A percentile compares a stretch with the other conserved stretches of the same genome.
Evolutionary conservation across 2,113 vertebrate species (phyloP).

Genomic region (Dendropsophus ebraccatus): DNA sequence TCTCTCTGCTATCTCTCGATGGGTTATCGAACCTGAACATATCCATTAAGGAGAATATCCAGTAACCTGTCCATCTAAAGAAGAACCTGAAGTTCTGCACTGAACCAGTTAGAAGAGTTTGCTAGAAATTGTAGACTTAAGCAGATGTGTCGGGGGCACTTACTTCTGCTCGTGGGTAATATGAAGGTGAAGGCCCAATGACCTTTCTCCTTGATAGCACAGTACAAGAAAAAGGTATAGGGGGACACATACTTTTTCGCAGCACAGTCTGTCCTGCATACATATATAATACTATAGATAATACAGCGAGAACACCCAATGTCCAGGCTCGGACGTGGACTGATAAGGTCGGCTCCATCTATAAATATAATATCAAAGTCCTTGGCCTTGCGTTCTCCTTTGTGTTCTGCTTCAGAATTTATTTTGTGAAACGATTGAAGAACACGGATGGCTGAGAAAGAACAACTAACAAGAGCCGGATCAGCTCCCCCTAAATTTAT

Average conservation of each 20-base stretch:
- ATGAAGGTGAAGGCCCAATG: too few species aligned
- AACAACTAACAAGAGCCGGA: conserved; percentile 5
- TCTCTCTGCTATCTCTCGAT: too few species aligned
- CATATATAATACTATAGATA: not conserved
- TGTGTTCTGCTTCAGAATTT: conserved; percentile 24
- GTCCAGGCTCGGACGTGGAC: not conserved
- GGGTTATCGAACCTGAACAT: too few species aligned
- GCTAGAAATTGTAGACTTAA: too few species aligned
- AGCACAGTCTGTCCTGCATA: not conserved
- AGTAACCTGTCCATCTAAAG: too few species aligned
- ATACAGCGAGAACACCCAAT: not conserved
- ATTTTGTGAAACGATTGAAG: not conserved
- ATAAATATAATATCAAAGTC: conserved; percentile 34
- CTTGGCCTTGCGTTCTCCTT: not conserved
- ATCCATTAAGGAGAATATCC: too few species aligned
- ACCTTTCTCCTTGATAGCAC: too few species aligned
- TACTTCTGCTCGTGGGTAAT: too few species aligned
- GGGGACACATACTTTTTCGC: not conserved
- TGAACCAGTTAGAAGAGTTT: too few species aligned
- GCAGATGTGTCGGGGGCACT: too few species aligned
- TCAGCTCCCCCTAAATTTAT: not conserved
- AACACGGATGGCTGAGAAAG: not conserved
- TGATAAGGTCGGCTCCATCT: not conserved
- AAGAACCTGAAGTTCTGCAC: too few species aligned
- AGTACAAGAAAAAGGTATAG: too few species aligned